Conservation (phyloP, 2,888 invertebrate genomes). For the Abscondita cerata region DNA sequence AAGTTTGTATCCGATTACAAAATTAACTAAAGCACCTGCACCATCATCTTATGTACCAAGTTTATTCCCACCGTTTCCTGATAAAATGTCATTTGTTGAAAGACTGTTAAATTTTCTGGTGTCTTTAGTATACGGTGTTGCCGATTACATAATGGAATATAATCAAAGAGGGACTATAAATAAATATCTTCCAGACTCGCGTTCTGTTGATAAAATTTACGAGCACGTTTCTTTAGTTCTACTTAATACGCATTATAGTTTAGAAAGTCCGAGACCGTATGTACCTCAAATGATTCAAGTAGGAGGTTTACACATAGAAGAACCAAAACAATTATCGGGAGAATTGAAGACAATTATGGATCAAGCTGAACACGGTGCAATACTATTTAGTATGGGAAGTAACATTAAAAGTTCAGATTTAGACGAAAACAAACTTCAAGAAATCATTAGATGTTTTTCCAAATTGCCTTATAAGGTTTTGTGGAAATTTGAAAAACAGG, state of each 20-base stretch:
- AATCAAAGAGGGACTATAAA: not conserved
- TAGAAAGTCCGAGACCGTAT: slow-evolving; percentile 38
- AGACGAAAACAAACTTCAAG: slow-evolving; percentile 19
- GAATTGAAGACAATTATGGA: slow-evolving; percentile 37
- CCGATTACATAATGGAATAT: not conserved
- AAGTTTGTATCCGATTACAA: slow-evolving; percentile 41
- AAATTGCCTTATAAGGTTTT: slow-evolving; percentile 31
- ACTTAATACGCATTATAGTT: slow-evolving; percentile 40
- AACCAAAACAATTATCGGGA: slow-evolving; percentile 28
- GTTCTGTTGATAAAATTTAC: slow-evolving; percentile 27
- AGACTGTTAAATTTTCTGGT: slow-evolving; percentile 5
- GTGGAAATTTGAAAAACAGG: slow-evolving; percentile 37
- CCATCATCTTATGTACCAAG: slow-evolving; percentile 53
- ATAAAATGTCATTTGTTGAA: slow-evolving; percentile 47
- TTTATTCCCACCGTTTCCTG: slow-evolving; percentile 31
- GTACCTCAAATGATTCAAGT: slow-evolving; percentile 44
- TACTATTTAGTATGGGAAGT: slow-evolving; percentile 39
- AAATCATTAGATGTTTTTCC: slow-evolving; percentile 27
- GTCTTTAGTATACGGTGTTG: not conserved
- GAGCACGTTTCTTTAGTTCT: slow-evolving; percentile 37
- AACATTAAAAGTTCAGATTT: slow-evolving; percentile 29
- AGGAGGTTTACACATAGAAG: slow-evolving; percentile 40
- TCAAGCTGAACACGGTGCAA: slow-evolving; percentile 32
- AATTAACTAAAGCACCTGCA: slow-evolving; percentile 47
- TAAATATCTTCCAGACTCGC: slow-evolving; percentile 35